Percentiles rank a stretch among this genome's conserved stretches.
Conservation (phyloP, 1,140 invertebrate species). For the Centruroides sculpturatus region DNA sequence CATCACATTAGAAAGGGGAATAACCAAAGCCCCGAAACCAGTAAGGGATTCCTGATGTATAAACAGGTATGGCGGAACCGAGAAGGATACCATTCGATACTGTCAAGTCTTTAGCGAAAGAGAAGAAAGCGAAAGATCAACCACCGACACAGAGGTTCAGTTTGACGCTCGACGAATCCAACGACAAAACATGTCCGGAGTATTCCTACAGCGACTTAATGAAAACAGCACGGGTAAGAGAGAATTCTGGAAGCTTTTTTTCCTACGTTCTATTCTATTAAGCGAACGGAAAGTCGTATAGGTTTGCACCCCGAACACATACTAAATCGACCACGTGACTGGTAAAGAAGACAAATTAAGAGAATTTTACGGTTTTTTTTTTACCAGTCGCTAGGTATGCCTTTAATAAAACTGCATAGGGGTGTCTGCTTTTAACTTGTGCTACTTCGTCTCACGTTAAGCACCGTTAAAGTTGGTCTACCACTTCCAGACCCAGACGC, state of each 20-base stretch:
- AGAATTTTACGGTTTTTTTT: background rate
- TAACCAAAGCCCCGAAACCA: conserved; percentile 3
- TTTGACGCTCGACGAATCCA: conserved; percentile 43
- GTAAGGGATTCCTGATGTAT: conserved; percentile 4
- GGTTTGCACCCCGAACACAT: background rate
- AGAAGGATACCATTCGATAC: conserved; percentile 37
- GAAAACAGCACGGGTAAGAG: conserved; percentile 41
- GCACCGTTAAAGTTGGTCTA: too few relatives aligned
- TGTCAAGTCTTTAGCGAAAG: conserved; percentile 24
- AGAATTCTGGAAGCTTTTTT: conserved; percentile 12
- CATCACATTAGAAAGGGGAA: background rate
- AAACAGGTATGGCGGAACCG: conserved; percentile 35
- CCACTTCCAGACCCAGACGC: too few relatives aligned
- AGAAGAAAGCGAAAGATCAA: conserved; percentile 32
- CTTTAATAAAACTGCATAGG: conserved; percentile 1
- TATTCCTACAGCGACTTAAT: conserved; percentile 47
- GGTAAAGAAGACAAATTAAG: background rate
- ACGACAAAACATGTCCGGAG: conserved; percentile 46
- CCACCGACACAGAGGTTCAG: conserved; percentile 40
- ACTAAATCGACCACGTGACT: background rate
- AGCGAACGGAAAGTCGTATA: conserved; percentile 6
- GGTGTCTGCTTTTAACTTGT: too few relatives aligned
- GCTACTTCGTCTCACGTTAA: too few relatives aligned
- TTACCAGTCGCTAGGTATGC: background rate
- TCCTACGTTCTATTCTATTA: conserved; percentile 20